These are phyloP conservation scores for Nymphalis io DNA, from an alignment of 1,140 invertebrate species.

Conservation along the genomic window DNA sequence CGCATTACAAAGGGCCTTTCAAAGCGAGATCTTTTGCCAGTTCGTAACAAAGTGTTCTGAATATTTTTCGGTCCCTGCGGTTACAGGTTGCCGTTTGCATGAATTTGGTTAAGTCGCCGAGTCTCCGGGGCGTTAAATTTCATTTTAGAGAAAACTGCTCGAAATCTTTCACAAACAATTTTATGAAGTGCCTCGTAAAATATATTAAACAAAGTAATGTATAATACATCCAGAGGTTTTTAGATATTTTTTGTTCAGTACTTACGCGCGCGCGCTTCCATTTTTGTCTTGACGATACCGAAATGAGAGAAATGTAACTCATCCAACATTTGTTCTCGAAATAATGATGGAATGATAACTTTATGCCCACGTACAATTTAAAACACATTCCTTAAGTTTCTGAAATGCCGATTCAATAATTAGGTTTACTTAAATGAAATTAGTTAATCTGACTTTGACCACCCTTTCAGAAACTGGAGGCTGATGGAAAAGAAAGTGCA, in stretches of 20 bases:
- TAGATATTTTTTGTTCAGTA: too few relatives aligned
- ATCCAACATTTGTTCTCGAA: neutral
- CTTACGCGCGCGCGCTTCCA: too few relatives aligned
- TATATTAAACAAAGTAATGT: too few relatives aligned
- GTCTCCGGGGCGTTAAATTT: constrained; percentile 7
- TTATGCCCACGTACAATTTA: neutral
- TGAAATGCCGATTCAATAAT: too few relatives aligned
- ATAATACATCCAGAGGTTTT: too few relatives aligned
- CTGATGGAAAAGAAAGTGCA: too few relatives aligned
- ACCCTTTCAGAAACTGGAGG: too few relatives aligned
- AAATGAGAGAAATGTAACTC: constrained; percentile 1
- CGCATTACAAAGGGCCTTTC: constrained; percentile 13
- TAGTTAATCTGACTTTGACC: too few relatives aligned
- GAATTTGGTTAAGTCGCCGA: constrained; percentile 13
- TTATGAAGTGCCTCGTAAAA: neutral
- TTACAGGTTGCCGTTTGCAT: constrained; percentile 17
- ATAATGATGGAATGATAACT: neutral
- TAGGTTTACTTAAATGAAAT: too few relatives aligned
- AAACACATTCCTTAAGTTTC: too few relatives aligned
- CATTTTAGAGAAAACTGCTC: neutral
- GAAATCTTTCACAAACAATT: neutral
- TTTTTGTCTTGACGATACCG: neutral
- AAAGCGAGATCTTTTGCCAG: constrained; percentile 20
- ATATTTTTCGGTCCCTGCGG: constrained; percentile 14
- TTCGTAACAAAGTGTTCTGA: constrained; percentile 7